Evolutionary conservation across 2,113 vertebrate species (phyloP), one percentile per base, ranked within the genome.

Genomic region (Amphilophus citrinellus): DNA sequence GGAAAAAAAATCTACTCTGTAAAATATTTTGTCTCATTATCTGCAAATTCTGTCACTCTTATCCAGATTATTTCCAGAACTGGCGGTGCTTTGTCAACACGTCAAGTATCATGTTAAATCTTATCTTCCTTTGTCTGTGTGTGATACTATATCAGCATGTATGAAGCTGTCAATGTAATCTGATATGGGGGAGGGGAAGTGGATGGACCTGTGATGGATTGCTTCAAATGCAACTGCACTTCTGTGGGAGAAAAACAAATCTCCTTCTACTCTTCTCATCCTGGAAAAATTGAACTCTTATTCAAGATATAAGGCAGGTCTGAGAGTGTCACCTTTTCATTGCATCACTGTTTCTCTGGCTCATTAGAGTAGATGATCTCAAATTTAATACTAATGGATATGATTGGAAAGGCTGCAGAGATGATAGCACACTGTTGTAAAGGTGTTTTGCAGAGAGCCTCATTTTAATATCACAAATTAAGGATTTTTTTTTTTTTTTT

Each of bases 141-240:
- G 82, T 75, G 77, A 88, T 85, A 59, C 66, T 1, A 82, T 80
- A 73, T 10, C 82, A 88, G 83, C 79, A 9, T 61, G 76, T 79
- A 85, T 90, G 86, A 92, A 92, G 92, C 90, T 86, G 92, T 92
- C 86, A 87, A 35, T 27, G 83, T 61, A 57, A 84, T 90, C 90
- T 77, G 80, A 84, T 79, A 62, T 87, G 93, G 93, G 94, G 92
- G 88, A 91, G 88, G 89, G 93, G 87, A 83, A 53, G 14, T 71
- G 87, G 73, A 86, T 73, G 73, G 82, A 86, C 17, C 79, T 83
- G 75, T 84, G 84, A 91, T 86, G 88, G 85, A 93, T 95, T 53
- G 85, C 85, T 86, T 93, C 84, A 89, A 75, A 83, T 80, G 56
- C 61, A 82, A 87, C 80, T 76, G 57, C 42, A 35, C 61, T 30